Base-by-base conservation (phyloP, 2,888 invertebrate species). In the Heliothis peltigera region DNA sequence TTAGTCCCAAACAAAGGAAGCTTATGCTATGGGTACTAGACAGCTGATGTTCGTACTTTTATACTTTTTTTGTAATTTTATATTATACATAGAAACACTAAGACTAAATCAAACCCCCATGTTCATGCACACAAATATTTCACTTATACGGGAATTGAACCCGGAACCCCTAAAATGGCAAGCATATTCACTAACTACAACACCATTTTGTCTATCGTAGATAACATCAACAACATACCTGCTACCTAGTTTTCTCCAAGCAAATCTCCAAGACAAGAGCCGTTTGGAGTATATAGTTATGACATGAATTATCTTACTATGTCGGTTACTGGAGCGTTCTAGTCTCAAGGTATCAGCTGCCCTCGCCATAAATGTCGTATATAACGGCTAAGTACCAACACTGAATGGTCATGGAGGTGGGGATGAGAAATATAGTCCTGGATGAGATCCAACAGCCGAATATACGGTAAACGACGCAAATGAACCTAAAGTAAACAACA, bases 321-420 rank as follows among this genome's bases (percentile, higher is more conserved):
- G 57, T 54, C 39, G 28, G 21, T 55, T 58, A 51, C 21, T 58
- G 53, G 56, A 43, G 35, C 46, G 46, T 57, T 51, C 46, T 28
- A 32, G 57, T 58, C 65, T 72, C 56, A 71, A 64, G 71, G 77
- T 71, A 77, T 71, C 72, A 73, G 78, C 79, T 78, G 75, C 39
- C 32, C 25, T 47, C 51, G 68, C 42, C 78, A 78, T 74, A 74
- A 78, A 74, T 59, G 75, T 74, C 61, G 49, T 55, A 67, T 53
- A 39, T 56, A 74, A 68, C 62, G 58, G 55, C 47, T 77, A 59
- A 62, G 75, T 54, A 61, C 70, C 78, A 62, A 53, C 72, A 71
- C 43, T 22, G 42, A 77, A 77, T 72, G 71, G 77, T 77, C 54
- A 72, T 77, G 51, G 55, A 77, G 71, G 54, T 72, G 52, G 66